Evolutionary conservation across 2,113 vertebrate genomes (phyloP).

Genomic region (Megaleporinus macrocephalus): DNA sequence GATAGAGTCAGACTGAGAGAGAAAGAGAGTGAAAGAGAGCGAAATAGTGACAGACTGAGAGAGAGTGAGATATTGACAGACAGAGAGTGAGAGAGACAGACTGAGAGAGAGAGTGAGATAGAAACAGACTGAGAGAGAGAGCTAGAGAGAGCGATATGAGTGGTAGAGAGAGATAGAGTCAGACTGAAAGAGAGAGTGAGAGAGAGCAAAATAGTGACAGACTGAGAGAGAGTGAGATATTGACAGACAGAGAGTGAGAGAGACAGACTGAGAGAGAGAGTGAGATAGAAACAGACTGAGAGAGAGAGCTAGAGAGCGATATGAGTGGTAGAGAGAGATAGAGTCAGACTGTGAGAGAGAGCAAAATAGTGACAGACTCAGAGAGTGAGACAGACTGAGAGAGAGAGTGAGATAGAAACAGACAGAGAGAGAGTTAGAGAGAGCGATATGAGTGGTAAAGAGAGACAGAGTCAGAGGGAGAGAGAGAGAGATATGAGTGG

Average conservation of each 20-base stretch:
- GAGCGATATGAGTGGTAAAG: neutral
- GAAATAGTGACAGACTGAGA: constrained; percentile 33
- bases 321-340: constrained; percentile 8
- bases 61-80: constrained; percentile 7
- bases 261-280: too few species aligned
- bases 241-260: too few species aligned
- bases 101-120: constrained; percentile 11
- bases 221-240: constrained; percentile 1
- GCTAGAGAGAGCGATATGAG: too few species aligned
- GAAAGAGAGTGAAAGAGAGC: constrained; percentile 16
- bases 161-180: neutral
- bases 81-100: constrained; percentile 24
- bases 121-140: neutral
- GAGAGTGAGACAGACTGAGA: too few species aligned
- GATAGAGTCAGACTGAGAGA: neutral
- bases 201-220: constrained; percentile 35
- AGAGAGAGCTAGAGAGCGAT: too few species aligned
- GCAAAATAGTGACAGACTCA: neutral
- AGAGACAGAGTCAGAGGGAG: constrained; percentile 22
- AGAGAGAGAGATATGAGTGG: too few species aligned
- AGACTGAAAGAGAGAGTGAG: neutral
- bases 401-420: constrained; percentile 7
- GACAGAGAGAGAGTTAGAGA: too few species aligned
- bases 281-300: too few species aligned
- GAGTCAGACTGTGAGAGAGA: constrained; percentile 4